Evolutionary conservation across 1,140 invertebrate species (phyloP).

Genomic region (Episyrphus balteatus): DNA sequence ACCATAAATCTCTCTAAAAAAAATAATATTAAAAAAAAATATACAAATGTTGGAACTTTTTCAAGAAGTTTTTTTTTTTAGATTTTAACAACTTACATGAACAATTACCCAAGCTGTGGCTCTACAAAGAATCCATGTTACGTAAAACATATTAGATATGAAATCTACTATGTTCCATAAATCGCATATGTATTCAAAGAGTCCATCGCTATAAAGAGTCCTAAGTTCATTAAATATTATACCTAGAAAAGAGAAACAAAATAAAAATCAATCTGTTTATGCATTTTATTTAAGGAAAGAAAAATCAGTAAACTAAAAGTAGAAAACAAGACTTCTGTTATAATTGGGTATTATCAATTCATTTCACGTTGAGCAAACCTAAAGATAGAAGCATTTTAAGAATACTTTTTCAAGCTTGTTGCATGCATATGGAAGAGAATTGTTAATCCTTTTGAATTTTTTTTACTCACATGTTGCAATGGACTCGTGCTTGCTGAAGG

Average conservation of each 20-base stretch:
- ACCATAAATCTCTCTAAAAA: slow-evolving; percentile 55
- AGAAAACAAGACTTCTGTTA: too few relatives aligned
- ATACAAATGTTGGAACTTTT: neutral
- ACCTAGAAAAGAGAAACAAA: slow-evolving; percentile 46
- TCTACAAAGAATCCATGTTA: slow-evolving; percentile 79
- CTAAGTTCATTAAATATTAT: slow-evolving; percentile 82
- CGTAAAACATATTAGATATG: slow-evolving; percentile 86
- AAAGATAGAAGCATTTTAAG: neutral
- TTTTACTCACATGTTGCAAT: neutral
- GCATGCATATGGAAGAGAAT: too few relatives aligned
- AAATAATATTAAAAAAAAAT: neutral
- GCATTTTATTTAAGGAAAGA: slow-evolving; percentile 1
- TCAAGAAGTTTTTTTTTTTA: neutral
- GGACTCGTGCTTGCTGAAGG: too few relatives aligned
- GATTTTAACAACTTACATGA: slow-evolving; percentile 45
- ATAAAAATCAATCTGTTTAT: neutral
- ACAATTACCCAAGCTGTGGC: slow-evolving; percentile 63
- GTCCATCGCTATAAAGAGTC: slow-evolving; percentile 73
- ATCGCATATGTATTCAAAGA: slow-evolving; percentile 83
- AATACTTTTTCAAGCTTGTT: neutral
- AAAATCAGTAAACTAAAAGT: too few relatives aligned
- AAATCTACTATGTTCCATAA: slow-evolving; percentile 97
- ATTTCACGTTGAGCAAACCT: too few relatives aligned
- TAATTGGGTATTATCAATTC: too few relatives aligned
- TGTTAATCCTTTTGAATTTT: neutral